Percentiles rank a stretch among this genome's conserved stretches.
These are phyloP conservation scores for Encarsia formosa DNA, from an alignment of 2,888 invertebrate species.

Conservation along the genomic window DNA sequence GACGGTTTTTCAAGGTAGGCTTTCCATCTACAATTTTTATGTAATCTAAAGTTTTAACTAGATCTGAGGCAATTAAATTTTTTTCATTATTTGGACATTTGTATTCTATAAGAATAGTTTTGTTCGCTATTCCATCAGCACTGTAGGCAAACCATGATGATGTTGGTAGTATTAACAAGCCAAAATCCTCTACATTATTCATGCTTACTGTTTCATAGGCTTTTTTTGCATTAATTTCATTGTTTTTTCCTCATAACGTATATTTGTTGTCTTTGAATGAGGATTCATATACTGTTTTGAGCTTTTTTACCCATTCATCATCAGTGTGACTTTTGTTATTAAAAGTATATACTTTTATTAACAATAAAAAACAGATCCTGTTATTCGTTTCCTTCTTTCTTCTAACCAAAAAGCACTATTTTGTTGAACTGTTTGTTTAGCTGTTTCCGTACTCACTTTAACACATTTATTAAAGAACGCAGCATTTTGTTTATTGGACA, in stretches of 20 bases:
- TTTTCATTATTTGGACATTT: conserved; percentile 30
- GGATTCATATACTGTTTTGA: not conserved
- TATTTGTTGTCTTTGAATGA: conserved; percentile 16
- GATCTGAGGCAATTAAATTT: conserved; percentile 5
- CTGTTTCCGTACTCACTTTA: not conserved
- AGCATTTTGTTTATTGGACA: not conserved
- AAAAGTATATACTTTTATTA: conserved; percentile 28
- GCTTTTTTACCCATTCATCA: conserved; percentile 19
- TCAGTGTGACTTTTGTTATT: conserved; percentile 17
- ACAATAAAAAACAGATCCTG: conserved; percentile 27
- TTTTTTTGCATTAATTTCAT: conserved; percentile 14
- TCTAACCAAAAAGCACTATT: conserved; percentile 2
- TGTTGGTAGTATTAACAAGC: conserved; percentile 22
- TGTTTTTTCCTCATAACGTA: conserved; percentile 7
- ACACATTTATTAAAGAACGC: not conserved
- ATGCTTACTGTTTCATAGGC: not conserved
- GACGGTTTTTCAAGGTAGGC: conserved; percentile 12
- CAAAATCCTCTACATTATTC: not conserved
- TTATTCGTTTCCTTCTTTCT: conserved; percentile 11
- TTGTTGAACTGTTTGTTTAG: not conserved
- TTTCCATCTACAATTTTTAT: not conserved
- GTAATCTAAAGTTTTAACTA: not conserved
- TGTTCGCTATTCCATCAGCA: conserved; percentile 21
- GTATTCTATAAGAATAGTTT: conserved; percentile 27
- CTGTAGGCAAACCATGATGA: no score